phyloP scores from a whole-genome alignment of 2,797 vertebrate genomes.

The Sebastes glaucus region DNA sequence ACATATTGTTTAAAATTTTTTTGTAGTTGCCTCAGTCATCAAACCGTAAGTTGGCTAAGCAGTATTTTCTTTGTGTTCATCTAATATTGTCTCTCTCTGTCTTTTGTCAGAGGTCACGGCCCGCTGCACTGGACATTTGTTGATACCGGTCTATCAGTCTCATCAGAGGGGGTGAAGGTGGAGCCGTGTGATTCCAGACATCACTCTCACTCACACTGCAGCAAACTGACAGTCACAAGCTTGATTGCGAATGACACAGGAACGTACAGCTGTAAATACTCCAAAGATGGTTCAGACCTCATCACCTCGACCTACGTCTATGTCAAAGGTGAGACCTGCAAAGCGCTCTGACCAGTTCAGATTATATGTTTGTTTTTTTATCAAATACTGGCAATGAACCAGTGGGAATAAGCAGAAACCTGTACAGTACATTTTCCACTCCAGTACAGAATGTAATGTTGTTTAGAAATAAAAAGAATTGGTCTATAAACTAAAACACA shows the following conservation, averaged over 20 bases:
- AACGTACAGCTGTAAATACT: conserved; percentile 81
- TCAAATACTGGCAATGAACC: neutral
- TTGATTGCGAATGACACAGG: conserved; percentile 83
- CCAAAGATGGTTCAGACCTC: conserved; percentile 17
- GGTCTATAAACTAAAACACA: conserved; percentile 6
- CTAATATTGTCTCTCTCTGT: conserved; percentile 12
- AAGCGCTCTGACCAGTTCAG: neutral
- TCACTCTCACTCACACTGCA: conserved; percentile 73
- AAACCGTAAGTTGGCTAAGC: neutral
- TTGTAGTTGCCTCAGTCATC: neutral
- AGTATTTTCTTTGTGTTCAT: neutral
- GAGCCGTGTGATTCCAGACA: conserved; percentile 63
- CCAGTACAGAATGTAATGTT: neutral
- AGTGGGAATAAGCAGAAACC: neutral
- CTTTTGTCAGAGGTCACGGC: conserved; percentile 80
- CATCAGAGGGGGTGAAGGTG: conserved; percentile 66
- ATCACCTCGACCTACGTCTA: conserved; percentile 83
- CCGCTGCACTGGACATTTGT: conserved; percentile 80
- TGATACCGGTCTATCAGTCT: conserved; percentile 16
- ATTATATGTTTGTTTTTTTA: neutral
- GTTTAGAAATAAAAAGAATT: conserved; percentile 24
- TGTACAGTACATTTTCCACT: neutral
- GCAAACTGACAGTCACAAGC: conserved; percentile 76
- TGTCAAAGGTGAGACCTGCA: conserved; percentile 84
- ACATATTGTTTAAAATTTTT: neutral